Base-by-base conservation (phyloP, 2,888 invertebrate species). In the Drosophila lutescens region DNA sequence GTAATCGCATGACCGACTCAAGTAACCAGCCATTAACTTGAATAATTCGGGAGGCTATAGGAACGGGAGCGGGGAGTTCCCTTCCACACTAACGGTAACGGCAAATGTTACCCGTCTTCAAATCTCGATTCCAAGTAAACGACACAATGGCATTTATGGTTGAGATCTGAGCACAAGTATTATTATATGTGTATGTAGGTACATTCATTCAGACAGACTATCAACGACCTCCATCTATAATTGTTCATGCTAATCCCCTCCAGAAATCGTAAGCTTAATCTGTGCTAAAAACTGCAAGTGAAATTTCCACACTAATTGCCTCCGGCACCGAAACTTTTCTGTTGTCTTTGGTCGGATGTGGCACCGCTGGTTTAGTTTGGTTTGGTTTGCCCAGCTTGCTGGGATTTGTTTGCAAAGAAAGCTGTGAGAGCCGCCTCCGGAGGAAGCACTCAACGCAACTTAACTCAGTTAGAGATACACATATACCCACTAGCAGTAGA, bases 301-400 rank as follows among this genome's bases (percentile, higher is more conserved):
- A 83, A 83, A 83, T 88, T 83, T 86, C 74, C 86, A 80, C 72
- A 73, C 86, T 88, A 83, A 83, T 83, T 83, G 83, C 86, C 83
- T 60, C 69, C 77, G 78, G 83, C 77, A 58, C 34, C 77, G 75
- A 81, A 82, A 87, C 65, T 55, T 76, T 46, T 76, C 75, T 77
- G 66, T 75, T 74, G 65, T 58, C 61, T 77, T 67, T 40, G 36
- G 53, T 77, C 58, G 78, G 72, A 77, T 77, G 73, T 76, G 77
- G 53, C 51, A 47, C 69, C 50, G 61, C 63, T 20, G n/a, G 66
- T 70, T 67, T 46, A 66, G 41, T 66, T 67, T 10, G 55, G 15
- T 41, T 12, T 59, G 26, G 26, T 26, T 26, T 26, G 26, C 26
- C 26, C 26, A 26, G 59, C 67, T 38, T 57, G 26, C 23, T 23